Evolutionary conservation across 2,797 vertebrate species (phyloP), one percentile per base, ranked within the genome.

Genomic region (Salmo trutta): DNA sequence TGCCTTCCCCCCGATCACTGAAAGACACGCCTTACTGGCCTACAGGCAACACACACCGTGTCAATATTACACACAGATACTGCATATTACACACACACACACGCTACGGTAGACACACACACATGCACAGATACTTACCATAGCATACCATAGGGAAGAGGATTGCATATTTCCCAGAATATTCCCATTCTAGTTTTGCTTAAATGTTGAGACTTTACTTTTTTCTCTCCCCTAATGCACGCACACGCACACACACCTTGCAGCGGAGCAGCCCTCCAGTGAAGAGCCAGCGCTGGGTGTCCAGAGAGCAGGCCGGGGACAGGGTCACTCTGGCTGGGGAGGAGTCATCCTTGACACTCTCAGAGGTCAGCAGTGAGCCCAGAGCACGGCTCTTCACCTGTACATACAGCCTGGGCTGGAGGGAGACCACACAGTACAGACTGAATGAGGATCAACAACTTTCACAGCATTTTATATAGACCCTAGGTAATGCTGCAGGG

Each of bases 271-370:
- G 92, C 2, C 95, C 95, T 0, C 4, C 79, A 17, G 86, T 91
- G 86, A 95, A 96, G 85, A 91, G 82, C 96, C 96, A 96, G 84
- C 94, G 84, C 89, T 96, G 96, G 1, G 91, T 92, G 31, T 82
- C 76, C 80, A 88, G 89, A 27, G 90, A 86, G 0, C 75, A 87
- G 69, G 84, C 88, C 0, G 93, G 89, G 67, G 90, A 86, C 0
- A 90, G 79, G 0, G 86, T 93, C 76, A 95, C 90, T 0, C 92
- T 94, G 0, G 91, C 81, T 0, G 92, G 91, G 75, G 91, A 89
- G 0, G 87, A 29, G 29, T 93, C 89, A 0, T 90, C 78, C 0
- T 84, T 71, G 41, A 88, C 87, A 17, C 87, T 92, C 6, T 90
- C 87, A 5, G 91, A 90, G 0, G 92, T 95, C 85, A 97, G 33